Base-by-base conservation (phyloP, 2,888 invertebrate species). In the Panopea generosa region DNA sequence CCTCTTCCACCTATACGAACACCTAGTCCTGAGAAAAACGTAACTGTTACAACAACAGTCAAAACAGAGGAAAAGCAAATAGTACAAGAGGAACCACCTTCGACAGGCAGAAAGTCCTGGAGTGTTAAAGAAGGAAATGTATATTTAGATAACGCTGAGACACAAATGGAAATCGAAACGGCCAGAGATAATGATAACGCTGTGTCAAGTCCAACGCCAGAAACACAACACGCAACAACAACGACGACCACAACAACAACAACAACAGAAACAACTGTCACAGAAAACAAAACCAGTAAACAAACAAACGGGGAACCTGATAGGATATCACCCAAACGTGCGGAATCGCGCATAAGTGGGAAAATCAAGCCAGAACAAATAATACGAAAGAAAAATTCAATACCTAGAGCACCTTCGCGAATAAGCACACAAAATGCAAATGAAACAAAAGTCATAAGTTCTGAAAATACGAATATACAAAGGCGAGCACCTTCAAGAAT, bases 81-180 rank as follows among this genome's bases (percentile, higher is more conserved):
- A n/a, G n/a, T n/a, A n/a, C 33, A 33, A 33, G 33, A 33, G 11
- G 33, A 33, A 11, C 11, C 33, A 7, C 4, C 33, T 33, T 7
- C 33, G 33, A 33, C 33, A 33, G 33, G 33, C 11, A 33, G 33
- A 22, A 67, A 24, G 20, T 60, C 55, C 18, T 38, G 49, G 55
- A 74, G 68, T 16, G 26, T 52, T 40, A 29, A 43, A 22, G 66
- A 66, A 14, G 62, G 56, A 33, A 33, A 33, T 11, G 71, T 63
- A 14, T 68, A 68, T 49, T 52, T 73, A 3, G 77, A 77, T 43
- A 40, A 73, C 50, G 59, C 60, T 16, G 68, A 77, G 61, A 77
- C 77, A 7, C 77, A 77, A 47, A 65, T 77, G 56, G 72, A 43
- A 33, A 53, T 72, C 2, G 77, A 77, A 18, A 57, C 57, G 18